Base-by-base conservation (phyloP, 2,113 vertebrate species). In the Petroica traversi region DNA sequence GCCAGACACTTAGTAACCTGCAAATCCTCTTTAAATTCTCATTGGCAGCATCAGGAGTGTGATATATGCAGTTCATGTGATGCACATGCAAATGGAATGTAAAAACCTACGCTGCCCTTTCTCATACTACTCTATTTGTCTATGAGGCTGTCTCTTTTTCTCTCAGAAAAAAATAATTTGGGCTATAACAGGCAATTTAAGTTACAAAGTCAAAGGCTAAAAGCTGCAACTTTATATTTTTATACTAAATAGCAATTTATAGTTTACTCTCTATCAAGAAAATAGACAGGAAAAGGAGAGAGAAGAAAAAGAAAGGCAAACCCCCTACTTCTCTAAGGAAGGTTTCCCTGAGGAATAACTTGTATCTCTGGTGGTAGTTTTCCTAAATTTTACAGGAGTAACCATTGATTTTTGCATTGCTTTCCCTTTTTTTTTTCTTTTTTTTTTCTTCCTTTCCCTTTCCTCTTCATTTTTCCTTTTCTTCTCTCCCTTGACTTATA, bases 21-120 rank as follows among this genome's bases (percentile, higher is more conserved):
- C 36, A 93, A 91, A 95, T 89, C 67, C 58, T 52, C 45, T 91
- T 86, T 80, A 52, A 80, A 20, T 74, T 77, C 59, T 81, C 48
- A 54, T 24, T 85, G 77, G 69, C 69, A 93, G 9, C 25, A 62
- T 58, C 19, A 66, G 12, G 11, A 62, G 7, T 49, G 24, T 66
- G 89, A 54, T 62, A 69, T 54, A 46, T 34, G 46, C 12, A 73
- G 11, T 49, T 33, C 25, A 68, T 84, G 31, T 52, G 54, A 43
- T 43, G 11, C 36, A 62, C 63, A 75, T 45, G 29, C 12, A 89
- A 92, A 78, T 63, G 41, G 64, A 94, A 94, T 93, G 64, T 74
- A 38, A 57, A 84, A 87, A 55, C 7, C 4, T 28, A 3, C 62
- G 55, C 41, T 66, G 19, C 14, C 13, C 6, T 80, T 85, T 72